Evolutionary conservation across 2,113 vertebrate genomes (phyloP).

Genomic region (Suricata suricatta): DNA sequence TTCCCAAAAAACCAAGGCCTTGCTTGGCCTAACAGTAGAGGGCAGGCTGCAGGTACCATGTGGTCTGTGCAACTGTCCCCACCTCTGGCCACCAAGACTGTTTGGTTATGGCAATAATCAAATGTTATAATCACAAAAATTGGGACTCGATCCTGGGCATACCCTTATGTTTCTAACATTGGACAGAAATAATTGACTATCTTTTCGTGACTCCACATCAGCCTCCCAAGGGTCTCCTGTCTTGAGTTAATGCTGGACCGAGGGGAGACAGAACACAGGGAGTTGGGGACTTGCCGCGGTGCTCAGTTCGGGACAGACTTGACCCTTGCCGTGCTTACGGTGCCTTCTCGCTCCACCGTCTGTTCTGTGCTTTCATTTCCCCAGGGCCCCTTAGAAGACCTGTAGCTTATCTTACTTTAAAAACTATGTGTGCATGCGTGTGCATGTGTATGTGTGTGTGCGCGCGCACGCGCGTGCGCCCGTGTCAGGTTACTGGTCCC

Average conservation of each 20-base stretch:
- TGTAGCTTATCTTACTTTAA: neutral
- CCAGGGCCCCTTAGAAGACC: too few relatives aligned
- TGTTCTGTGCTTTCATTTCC: neutral
- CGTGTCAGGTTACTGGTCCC: neutral
- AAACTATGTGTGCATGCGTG: neutral
- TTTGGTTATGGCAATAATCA: neutral
- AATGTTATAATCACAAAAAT: neutral
- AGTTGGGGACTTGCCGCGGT: accelerated
- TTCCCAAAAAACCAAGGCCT: neutral
- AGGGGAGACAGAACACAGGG: accelerated
- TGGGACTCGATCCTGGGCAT: neutral
- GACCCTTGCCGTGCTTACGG: neutral
- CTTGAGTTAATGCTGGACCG: neutral
- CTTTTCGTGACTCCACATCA: neutral
- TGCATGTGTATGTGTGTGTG: too few relatives aligned
- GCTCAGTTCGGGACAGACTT: neutral
- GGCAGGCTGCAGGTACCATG: neutral
- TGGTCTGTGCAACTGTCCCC: too few relatives aligned
- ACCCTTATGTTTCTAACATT: neutral
- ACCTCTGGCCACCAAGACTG: neutral
- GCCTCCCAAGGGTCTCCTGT: neutral
- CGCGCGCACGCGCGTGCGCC: neutral
- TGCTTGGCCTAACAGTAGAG: neutral
- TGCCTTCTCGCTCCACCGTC: neutral
- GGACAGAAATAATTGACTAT: neutral